Conservation (phyloP, 2,113 vertebrate species). For the Meles meles region DNA sequence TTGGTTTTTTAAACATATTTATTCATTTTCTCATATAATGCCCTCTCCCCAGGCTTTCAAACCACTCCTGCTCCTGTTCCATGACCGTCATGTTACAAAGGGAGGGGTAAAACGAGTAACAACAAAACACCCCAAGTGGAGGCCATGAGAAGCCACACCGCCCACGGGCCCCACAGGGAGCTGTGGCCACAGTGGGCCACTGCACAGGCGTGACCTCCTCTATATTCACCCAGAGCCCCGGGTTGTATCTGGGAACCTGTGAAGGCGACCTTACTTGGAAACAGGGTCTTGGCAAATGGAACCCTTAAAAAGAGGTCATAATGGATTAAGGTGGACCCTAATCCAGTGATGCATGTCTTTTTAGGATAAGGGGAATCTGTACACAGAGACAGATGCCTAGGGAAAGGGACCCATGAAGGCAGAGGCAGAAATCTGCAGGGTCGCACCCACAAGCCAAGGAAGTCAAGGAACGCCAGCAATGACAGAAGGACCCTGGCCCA, state of each 20-base stretch:
- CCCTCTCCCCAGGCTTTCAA: not conserved
- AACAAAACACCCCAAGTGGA: not conserved
- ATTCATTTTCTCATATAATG: not conserved
- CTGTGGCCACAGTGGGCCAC: not conserved
- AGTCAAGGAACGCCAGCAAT: not conserved
- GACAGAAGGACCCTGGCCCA: not conserved
- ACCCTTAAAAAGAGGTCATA: not conserved
- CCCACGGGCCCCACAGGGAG: too few species aligned
- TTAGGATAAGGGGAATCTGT: not conserved
- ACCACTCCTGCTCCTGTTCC: not conserved
- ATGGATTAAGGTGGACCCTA: not conserved
- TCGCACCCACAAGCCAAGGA: not conserved
- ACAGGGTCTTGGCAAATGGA: not conserved
- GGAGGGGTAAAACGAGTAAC: not conserved
- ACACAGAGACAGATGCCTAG: not conserved
- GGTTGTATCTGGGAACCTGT: not conserved
- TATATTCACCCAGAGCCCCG: fast-evolving
- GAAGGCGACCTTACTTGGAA: not conserved
- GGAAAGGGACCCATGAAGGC: fast-evolving
- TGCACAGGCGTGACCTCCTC: fast-evolving
- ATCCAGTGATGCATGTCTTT: not conserved
- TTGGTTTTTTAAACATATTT: not conserved
- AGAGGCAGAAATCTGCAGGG: not conserved
- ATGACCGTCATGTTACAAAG: not conserved
- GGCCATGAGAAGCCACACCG: fast-evolving